A percentile compares a stretch with the other conserved stretches of the same genome.
phyloP scores from a whole-genome alignment of 2,113 vertebrate species.

The Perccottus glenii region DNA sequence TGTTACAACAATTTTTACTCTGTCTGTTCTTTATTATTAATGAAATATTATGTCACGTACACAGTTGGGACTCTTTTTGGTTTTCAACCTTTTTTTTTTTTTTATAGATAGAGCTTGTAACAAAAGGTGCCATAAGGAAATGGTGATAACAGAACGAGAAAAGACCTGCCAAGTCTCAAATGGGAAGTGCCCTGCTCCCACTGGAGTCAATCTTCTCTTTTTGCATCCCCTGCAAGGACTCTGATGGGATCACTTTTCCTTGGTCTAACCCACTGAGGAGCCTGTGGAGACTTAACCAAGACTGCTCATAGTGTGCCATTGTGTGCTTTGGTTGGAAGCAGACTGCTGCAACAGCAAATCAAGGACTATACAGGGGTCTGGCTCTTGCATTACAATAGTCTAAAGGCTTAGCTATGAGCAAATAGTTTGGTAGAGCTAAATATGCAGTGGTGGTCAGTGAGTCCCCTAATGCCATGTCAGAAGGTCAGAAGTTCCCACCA shows the following conservation, averaged over 20 bases:
- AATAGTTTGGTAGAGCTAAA: no score
- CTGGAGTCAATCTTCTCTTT: not conserved
- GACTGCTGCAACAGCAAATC: not conserved
- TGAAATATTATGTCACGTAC: constrained; percentile 5
- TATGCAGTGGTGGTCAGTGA: not conserved
- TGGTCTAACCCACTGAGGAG: not conserved
- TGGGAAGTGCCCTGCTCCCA: constrained; percentile 1
- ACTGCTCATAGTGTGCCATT: not conserved
- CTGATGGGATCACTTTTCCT: not conserved
- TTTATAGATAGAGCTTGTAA: not conserved
- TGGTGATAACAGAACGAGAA: not conserved
- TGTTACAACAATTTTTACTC: constrained; percentile 14
- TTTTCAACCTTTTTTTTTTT: not conserved
- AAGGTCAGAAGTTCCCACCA: no score
- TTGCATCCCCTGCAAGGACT: constrained; percentile 4
- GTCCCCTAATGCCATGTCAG: no score
- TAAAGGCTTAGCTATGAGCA: no score
- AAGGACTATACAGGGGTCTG: not conserved
- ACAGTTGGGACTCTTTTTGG: no score
- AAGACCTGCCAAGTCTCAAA: constrained; percentile 8
- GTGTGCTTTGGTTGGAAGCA: not conserved
- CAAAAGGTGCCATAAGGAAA: not conserved
- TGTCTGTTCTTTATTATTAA: constrained; percentile 25
- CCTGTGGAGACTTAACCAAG: not conserved
- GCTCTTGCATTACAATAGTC: no score